Conservation (phyloP, 2,113 vertebrate species). For the Datnioides undecimradiatus region DNA sequence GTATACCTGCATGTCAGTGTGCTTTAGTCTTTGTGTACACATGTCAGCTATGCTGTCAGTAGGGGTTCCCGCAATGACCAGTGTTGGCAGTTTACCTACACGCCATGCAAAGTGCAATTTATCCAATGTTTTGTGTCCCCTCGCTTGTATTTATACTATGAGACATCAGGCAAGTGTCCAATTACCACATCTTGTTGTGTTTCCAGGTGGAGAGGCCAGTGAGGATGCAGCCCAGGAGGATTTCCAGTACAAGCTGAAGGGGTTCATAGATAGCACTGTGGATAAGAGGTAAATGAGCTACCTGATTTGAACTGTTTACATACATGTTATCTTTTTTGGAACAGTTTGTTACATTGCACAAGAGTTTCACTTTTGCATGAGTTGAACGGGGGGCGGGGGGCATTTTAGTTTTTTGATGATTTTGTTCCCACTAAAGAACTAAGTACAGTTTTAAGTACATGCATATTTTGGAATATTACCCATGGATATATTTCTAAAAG, state of each 20-base stretch:
- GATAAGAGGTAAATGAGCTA: slow-evolving; percentile 91
- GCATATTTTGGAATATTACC: not conserved
- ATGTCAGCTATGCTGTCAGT: not conserved
- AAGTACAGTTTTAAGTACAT: not conserved
- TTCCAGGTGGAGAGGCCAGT: slow-evolving; percentile 89
- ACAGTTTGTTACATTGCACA: not conserved
- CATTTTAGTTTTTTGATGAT: not conserved
- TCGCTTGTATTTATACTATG: not conserved
- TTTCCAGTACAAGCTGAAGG: slow-evolving; percentile 95
- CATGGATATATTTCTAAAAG: not conserved
- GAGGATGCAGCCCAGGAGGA: slow-evolving; percentile 95
- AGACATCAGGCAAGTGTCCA: not conserved
- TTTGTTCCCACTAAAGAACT: not conserved
- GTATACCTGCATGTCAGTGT: rapidly evolving
- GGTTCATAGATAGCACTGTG: slow-evolving; percentile 94
- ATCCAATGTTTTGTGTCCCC: too few species aligned
- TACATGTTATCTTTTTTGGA: not conserved
- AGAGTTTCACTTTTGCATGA: not conserved
- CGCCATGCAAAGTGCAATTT: not conserved
- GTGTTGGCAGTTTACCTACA: not conserved
- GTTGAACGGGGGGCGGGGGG: too few species aligned
- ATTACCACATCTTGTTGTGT: not conserved
- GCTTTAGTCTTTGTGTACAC: not conserved
- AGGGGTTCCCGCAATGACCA: not conserved
- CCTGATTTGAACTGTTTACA: not conserved